Base-by-base conservation (phyloP, 1,140 invertebrate genomes). In the Hylaeus volcanicus region DNA sequence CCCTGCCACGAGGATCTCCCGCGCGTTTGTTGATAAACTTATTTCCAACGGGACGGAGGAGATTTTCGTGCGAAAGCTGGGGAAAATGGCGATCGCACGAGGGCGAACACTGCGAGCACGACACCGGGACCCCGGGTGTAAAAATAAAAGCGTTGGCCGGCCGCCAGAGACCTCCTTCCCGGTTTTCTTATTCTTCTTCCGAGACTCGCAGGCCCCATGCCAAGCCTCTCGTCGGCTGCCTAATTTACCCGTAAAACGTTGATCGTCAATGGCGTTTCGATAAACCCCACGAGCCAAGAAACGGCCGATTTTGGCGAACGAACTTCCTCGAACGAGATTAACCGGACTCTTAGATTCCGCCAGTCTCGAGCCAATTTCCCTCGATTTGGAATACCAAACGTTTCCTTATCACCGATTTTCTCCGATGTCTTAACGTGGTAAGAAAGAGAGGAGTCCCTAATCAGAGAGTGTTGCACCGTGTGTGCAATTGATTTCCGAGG, bases 11-110 rank as follows among this genome's bases (percentile, higher is more conserved):
- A 77, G 79, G 77, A 86, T 86, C 83, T 77, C 79, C 79, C 71
- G 84, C 12, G 26, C 66, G 86, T 88, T 88, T 88, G 86, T 86
- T 88, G 86, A 89, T 90, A 89, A 90, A 89, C 82, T 89, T 88
- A 88, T 89, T 90, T 90, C 75, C 72, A 77, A 84, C 77, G 79
- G 70, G 56, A 81, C 71, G 45, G 8, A 60, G 70, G 51, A 66
- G 53, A 64, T 80, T 78, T 80, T 80, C 58, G 51, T 45, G 74
- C 55, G 68, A 74, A 70, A 77, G 71, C 78, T 71, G 74, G 76
- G 74, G 79, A 74, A 84, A 87, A 86, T 76, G 65, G 76, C 74
- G 79, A 88, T 66, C 71, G 61, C 74, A 63, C 61, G 78, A 48
- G 68, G 56, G 60, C 11, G 51, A 81, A 56, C 45, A 53, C 41